Percentiles rank a stretch among this genome's conserved stretches.
Conservation (phyloP, 2,888 invertebrate species). For the Nowickia ferox region DNA sequence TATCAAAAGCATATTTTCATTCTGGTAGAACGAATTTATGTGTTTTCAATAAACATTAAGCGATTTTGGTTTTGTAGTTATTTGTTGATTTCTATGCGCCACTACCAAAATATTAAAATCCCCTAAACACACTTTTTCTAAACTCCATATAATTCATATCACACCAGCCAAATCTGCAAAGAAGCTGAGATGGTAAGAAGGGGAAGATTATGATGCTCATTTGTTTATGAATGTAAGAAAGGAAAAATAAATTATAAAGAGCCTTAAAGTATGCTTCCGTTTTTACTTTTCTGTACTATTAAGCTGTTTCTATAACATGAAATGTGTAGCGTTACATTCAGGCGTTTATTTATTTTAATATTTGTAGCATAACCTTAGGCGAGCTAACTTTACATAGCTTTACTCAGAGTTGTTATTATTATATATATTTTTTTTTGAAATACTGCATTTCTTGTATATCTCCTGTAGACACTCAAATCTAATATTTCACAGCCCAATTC, state of each 20-base stretch:
- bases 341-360: conserved; percentile 70
- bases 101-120: background rate
- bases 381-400: conserved; percentile 22
- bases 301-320: conserved; percentile 46
- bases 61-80: conserved; percentile 80
- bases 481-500: conserved; percentile 25
- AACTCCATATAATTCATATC: conserved; percentile 7
- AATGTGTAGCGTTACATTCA: conserved; percentile 57
- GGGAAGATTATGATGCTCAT: conserved; percentile 64
- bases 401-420: too few species aligned
- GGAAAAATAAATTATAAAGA: conserved; percentile 31
- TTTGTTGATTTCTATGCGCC: conserved; percentile 65
- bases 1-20: conserved; percentile 84
- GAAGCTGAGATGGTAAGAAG: background rate
- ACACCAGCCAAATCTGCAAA: conserved; percentile 63
- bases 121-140: background rate
- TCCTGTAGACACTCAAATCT: conserved; percentile 40
- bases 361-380: conserved; percentile 69
- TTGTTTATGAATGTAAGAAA: conserved; percentile 46
- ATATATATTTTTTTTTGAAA: conserved; percentile 12
- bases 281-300: conserved; percentile 43
- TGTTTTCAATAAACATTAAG: conserved; percentile 84
- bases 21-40: conserved; percentile 84
- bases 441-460: conserved; percentile 54
- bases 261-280: conserved; percentile 54